Base-by-base conservation (phyloP, 1,140 invertebrate genomes). In the Drosophila nigrodunni region DNA sequence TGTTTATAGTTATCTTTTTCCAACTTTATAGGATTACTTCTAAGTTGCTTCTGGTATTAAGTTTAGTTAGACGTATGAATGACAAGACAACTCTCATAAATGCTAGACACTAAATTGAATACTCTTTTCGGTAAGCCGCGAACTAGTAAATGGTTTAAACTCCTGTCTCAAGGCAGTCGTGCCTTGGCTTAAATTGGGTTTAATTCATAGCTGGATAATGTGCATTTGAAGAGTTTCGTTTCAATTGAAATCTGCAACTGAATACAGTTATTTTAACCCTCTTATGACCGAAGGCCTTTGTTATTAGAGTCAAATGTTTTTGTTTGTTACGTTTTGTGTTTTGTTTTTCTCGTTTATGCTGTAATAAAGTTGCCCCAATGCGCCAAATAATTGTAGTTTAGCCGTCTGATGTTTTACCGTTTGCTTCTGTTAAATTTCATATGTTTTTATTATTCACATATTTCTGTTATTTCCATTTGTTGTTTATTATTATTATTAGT, bases 351-450 rank as follows among this genome's bases (percentile, higher is more conserved):
- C 58, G 15, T 47, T 35, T 58, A 65, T 75, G 49, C 80, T 65
- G 78, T 78, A 87, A 86, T 85, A 77, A 76, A 70, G 60, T 74
- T 77, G 74, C 73, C 77, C 30, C 81, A 77, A 52, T 85, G 77
- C 68, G 52, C 74, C 50, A 54, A 54, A 64, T 64, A 72, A 66
- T 30, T 30, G 25, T 30, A 5, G 3, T 30, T 30, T 64, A 39
- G 18, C 30, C 46, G 66, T 67, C 54, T 66, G 21, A n/a, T 37
- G 69, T 57, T 72, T 66, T 66, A 46, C 47, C 60, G 64, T 50
- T 58, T 59, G 47, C 64, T 54, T 59, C 55, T 73, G 64, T 73
- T 68, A 37, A 35, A 54, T 47, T 47, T 13, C 25, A 57, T 61
- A 13, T 47, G n/a, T 7, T n/a, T 59, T 59, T 35, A n/a, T 52